Conservation (phyloP, 2,888 invertebrate species). For the Clistopyga incitator region DNA sequence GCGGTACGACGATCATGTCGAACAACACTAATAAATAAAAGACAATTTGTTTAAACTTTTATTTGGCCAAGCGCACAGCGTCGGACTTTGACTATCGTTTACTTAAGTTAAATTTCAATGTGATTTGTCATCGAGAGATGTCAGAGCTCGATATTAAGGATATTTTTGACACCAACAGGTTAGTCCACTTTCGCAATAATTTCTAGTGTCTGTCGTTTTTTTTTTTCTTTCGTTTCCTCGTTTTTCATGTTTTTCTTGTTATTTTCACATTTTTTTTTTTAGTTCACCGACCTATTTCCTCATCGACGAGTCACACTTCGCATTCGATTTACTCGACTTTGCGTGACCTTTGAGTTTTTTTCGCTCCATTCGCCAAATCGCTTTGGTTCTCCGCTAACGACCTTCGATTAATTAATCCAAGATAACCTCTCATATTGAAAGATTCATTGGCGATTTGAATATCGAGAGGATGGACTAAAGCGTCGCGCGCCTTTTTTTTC, state of each 20-base stretch:
- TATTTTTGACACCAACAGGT: constrained; percentile 83
- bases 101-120: constrained; percentile 56
- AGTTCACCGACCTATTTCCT: background rate
- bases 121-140: constrained; percentile 79
- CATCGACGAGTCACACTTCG: background rate
- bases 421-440: constrained; percentile 16
- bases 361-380: background rate
- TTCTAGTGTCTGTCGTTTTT: background rate
- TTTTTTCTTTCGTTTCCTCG: constrained; percentile 11
- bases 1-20: constrained; percentile 46
- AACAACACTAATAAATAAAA: constrained; percentile 38
- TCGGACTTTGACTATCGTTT: constrained; percentile 15
- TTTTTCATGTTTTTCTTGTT: too few species aligned
- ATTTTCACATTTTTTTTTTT: constrained; percentile 1
- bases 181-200: constrained; percentile 59
- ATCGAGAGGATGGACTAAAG: background rate
- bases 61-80: background rate
- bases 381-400: background rate
- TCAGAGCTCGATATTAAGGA: constrained; percentile 83
- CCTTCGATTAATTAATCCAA: background rate
- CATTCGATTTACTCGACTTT: background rate
- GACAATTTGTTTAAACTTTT: background rate
- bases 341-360: background rate
- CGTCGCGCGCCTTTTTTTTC: background rate
- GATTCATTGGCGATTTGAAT: background rate